These are phyloP conservation scores for Eptatretus atami DNA, from an alignment of 2,797 vertebrate species.

Conservation along the genomic window DNA sequence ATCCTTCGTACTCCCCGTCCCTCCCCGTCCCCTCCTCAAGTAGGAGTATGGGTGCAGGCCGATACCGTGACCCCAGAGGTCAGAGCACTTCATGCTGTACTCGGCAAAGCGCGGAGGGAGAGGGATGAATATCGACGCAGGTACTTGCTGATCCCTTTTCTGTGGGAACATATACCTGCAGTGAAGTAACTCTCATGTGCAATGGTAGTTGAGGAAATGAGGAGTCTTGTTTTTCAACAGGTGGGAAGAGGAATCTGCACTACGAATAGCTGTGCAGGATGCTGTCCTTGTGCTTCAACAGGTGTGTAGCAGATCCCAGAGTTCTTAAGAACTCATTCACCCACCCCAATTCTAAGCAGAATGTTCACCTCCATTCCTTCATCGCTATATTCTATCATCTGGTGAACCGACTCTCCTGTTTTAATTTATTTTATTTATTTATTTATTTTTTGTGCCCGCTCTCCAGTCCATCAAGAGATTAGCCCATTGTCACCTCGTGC, in stretches of 20 bases:
- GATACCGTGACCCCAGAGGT: constrained; percentile 90
- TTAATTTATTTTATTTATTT: no score
- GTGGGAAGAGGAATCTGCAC: constrained; percentile 69
- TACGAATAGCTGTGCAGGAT: constrained; percentile 43
- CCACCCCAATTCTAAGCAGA: no score
- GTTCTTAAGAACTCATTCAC: no score
- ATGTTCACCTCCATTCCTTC: no score
- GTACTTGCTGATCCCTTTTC: constrained; percentile 16
- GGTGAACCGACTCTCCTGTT: no score
- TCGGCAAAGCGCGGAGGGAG: constrained; percentile 85
- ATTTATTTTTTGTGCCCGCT: no score
- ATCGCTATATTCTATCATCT: no score
- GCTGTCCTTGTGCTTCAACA: constrained; percentile 47
- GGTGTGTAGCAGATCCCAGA: constrained; percentile 18
- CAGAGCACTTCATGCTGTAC: constrained; percentile 69
- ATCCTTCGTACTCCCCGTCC: neutral
- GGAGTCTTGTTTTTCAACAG: constrained; percentile 20
- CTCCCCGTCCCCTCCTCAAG: constrained; percentile 11
- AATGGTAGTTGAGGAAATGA: neutral
- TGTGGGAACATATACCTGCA: no score
- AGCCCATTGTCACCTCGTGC: no score
- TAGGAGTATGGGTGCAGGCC: constrained; percentile 43
- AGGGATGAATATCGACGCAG: constrained; percentile 80
- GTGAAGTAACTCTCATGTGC: no score
- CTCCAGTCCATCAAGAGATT: no score